Evolutionary conservation across 2,888 invertebrate species (phyloP).

Genomic region (Nephrocerus scutellatus): DNA sequence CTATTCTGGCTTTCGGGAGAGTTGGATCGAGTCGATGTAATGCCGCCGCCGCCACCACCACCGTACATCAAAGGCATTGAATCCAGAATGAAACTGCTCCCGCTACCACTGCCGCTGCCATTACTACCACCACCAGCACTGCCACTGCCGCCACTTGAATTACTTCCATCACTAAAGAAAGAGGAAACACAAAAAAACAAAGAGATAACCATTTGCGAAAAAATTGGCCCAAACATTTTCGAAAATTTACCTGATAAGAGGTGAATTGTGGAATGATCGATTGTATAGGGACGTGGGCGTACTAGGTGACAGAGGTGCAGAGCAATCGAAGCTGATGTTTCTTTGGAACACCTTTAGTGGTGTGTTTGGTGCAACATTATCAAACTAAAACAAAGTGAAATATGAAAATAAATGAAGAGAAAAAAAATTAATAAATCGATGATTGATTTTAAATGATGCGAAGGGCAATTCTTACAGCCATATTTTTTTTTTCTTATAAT

Average conservation of each 20-base stretch:
- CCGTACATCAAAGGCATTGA: too few relatives aligned
- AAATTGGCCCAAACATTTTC: neutral
- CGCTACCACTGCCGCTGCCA: slow-evolving; percentile 20
- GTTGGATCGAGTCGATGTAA: slow-evolving; percentile 42
- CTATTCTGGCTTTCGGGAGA: slow-evolving; percentile 46
- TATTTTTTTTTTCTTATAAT: too few relatives aligned
- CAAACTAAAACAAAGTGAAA: slow-evolving; percentile 38
- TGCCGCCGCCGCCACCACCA: slow-evolving; percentile 20
- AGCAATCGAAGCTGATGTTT: slow-evolving; percentile 48
- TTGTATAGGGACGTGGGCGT: slow-evolving; percentile 47
- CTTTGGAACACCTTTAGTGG: slow-evolving; percentile 48
- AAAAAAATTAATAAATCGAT: slow-evolving; percentile 27
- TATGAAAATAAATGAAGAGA: slow-evolving; percentile 24
- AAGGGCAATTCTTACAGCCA: too few relatives aligned
- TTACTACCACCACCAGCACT: slow-evolving; percentile 17
- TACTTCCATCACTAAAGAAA: slow-evolving; percentile 40
- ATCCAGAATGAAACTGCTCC: too few relatives aligned
- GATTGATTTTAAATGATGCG: too few relatives aligned
- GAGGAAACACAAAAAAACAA: too few relatives aligned
- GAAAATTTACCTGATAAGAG: slow-evolving; percentile 43
- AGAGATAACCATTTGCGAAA: too few relatives aligned
- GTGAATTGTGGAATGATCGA: slow-evolving; percentile 47
- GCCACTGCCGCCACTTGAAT: slow-evolving; percentile 23
- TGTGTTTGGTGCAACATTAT: slow-evolving; percentile 47
- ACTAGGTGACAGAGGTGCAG: slow-evolving; percentile 48